A percentile compares a stretch with the other conserved stretches of the same genome.
Conservation (phyloP, 2,797 vertebrate species). For the Oryzias dopingdopingensis region DNA sequence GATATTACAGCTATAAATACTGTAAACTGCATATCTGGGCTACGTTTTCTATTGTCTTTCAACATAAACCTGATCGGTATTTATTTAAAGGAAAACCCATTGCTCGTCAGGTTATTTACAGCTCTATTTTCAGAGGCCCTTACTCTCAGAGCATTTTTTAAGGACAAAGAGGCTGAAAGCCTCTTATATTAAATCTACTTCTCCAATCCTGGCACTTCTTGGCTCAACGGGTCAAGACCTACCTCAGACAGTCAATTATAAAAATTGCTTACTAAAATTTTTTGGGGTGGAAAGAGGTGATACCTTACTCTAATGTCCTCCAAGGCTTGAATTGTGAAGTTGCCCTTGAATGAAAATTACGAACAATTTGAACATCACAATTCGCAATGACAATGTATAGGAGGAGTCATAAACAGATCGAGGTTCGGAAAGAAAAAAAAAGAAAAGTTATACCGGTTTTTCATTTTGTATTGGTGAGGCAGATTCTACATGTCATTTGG, state of each 20-base stretch:
- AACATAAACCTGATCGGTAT: constrained; percentile 99
- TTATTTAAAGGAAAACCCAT: constrained; percentile 99
- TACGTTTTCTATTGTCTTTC: constrained; percentile 99
- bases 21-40: constrained; percentile 99
- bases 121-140: constrained; percentile 85
- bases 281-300: constrained; percentile 78
- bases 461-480: constrained; percentile 32
- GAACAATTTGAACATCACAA: constrained; percentile 78
- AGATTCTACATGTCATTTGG: constrained; percentile 69
- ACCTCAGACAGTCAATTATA: constrained; percentile 79
- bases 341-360: constrained; percentile 79
- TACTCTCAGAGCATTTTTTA: constrained; percentile 78
- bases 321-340: constrained; percentile 72
- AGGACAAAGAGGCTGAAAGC: constrained; percentile 76
- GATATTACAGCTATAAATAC: constrained; percentile 99
- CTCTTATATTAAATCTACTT: constrained; percentile 76
- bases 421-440: constrained; percentile 72
- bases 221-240: constrained; percentile 80
- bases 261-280: constrained; percentile 84
- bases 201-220: constrained; percentile 79
- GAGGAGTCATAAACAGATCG: constrained; percentile 75
- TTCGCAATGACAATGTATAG: constrained; percentile 48
- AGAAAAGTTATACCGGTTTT: constrained; percentile 67
- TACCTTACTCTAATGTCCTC: constrained; percentile 47
- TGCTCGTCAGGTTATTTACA: constrained; percentile 99